Base-by-base conservation (phyloP, 2,888 invertebrate species). In the Limnephilus rhombicus region DNA sequence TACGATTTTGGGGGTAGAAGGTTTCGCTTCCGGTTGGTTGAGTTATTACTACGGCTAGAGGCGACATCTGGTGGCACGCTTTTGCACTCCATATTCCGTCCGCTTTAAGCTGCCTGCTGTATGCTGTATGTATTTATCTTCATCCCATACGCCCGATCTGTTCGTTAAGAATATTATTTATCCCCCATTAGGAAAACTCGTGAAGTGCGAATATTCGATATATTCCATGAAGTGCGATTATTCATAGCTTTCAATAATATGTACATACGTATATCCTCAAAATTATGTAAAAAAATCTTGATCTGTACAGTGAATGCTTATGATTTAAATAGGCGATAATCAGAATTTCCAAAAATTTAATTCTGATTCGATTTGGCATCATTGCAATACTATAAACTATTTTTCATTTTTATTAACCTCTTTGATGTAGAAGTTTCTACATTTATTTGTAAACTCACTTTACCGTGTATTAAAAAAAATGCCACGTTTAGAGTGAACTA, bases 31-130 rank as follows among this genome's bases (percentile, higher is more conserved):
- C 90, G 83, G 83, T 34, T 53, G 45, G 53, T 31, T 90, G 90
- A 90, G 53, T 83, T 90, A 90, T 90, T 90, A 90, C 81, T 68
- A 83, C 90, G 29, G 53, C 5, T 49, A 13, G 45, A 53, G 90
- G 90, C 53, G 90, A 90, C 90, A 90, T 90, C 90, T 90, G 83
- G 83, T 83, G 13, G 82, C 29, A 45, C 13, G 29, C 45, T 49
- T 82, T 31, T 90, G 83, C 90, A 81, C 90, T 89, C 45, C 80
- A 41, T 80, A 81, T 89, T 81, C 45, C 9, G 80, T 53, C 9
- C 37, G 83, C 83, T 37, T 83, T 82, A 82, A 82, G 82, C 34
- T 82, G 11, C 82, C 34, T 82, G 11, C 82, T 31, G 82, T 82
- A 34, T 34, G 15, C 18, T 34, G 34, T 82, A n/a, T 68, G n/a